These are phyloP conservation scores for Stomorhina lunata DNA, from an alignment of 2,888 invertebrate species.

Conservation along the genomic window DNA sequence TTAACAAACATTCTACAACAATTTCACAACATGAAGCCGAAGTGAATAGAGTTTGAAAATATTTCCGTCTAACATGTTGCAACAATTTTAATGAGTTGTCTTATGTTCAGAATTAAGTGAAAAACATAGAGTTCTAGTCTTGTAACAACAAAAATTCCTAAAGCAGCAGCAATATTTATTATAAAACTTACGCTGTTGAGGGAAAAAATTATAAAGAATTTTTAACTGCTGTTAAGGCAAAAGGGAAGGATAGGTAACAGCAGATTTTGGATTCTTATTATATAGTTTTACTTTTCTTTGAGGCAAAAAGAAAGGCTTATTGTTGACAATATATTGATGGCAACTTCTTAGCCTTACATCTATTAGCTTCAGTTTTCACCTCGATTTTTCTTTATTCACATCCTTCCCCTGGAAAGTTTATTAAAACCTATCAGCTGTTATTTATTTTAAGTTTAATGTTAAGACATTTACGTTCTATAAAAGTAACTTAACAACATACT, in stretches of 20 bases:
- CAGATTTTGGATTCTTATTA: not conserved
- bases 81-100: conserved; percentile 41
- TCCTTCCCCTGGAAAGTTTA: conserved; percentile 1
- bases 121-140: not conserved
- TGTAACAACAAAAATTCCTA: not conserved
- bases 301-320: too few relatives aligned
- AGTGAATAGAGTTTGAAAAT: conserved; percentile 13
- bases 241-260: not conserved
- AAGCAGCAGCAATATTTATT: not conserved
- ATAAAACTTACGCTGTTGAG: not conserved
- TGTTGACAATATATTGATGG: too few relatives aligned
- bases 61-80: conserved; percentile 21
- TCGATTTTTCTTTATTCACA: not conserved
- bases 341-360: too few relatives aligned
- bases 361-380: not conserved
- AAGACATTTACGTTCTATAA: conserved; percentile 51
- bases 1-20: conserved; percentile 20
- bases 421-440: conserved; percentile 12
- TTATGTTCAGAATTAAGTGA: not conserved
- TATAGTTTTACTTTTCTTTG: too few relatives aligned
- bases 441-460: conserved; percentile 39
- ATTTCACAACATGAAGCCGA: conserved; percentile 30
- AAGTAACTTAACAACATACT: conserved; percentile 45
- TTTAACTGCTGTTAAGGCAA: not conserved
- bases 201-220: not conserved